phyloP scores from a whole-genome alignment of 2,888 invertebrate genomes.

The Tineola bisselliella region DNA sequence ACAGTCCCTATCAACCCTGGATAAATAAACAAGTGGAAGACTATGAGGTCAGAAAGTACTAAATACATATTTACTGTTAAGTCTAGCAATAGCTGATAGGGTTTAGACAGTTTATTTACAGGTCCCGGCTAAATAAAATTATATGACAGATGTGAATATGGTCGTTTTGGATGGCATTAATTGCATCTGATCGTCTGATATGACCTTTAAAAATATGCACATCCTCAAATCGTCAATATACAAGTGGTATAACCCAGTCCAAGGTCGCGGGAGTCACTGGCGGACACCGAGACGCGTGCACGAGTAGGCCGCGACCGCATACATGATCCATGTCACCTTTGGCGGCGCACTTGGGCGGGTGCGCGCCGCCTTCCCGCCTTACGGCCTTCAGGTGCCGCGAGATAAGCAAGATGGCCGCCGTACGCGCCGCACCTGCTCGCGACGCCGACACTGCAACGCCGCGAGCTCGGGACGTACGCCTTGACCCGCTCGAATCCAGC shows the following conservation, averaged over 20 bases:
- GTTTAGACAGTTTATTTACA: background rate
- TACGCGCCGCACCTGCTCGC: conserved; percentile 92
- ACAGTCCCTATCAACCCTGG: background rate
- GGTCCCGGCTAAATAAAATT: too few relatives aligned
- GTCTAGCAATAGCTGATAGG: background rate
- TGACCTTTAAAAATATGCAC: background rate
- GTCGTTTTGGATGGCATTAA: too few relatives aligned
- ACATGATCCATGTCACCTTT: conserved; percentile 68
- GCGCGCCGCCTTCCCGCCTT: conserved; percentile 62
- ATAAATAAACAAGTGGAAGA: background rate
- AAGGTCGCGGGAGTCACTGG: background rate
- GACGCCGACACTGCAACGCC: conserved; percentile 81
- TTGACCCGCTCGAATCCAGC: conserved; percentile 66
- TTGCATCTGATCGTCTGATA: too few relatives aligned
- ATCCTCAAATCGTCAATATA: background rate
- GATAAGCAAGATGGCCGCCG: conserved; percentile 95
- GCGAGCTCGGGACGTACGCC: conserved; percentile 64
- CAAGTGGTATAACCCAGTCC: background rate
- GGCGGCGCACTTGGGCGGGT: conserved; percentile 67
- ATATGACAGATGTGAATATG: too few relatives aligned
- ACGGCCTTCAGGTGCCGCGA: conserved; percentile 83
- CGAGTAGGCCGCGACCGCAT: conserved; percentile 59
- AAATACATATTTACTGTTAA: background rate
- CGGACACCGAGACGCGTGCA: conserved; percentile 49
- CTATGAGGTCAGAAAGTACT: background rate